These are phyloP conservation scores for Stegana nigrithorax DNA, from an alignment of 2,888 invertebrate genomes.

Conservation along the genomic window DNA sequence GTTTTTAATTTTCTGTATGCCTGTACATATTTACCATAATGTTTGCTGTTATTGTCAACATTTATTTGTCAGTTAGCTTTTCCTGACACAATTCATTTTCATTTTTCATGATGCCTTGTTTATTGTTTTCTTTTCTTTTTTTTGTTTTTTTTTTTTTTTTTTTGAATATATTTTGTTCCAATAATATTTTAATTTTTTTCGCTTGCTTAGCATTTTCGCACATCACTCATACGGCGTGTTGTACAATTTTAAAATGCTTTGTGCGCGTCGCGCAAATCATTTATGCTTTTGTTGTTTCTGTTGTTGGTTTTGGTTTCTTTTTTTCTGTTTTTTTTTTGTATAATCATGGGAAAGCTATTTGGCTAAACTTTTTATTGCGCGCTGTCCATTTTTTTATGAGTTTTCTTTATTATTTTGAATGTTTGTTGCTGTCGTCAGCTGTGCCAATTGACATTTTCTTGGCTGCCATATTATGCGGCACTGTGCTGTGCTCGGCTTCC, in stretches of 20 bases:
- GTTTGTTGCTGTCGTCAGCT: not conserved
- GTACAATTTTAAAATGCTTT: no score
- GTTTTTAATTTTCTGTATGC: no score
- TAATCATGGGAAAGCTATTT: no score
- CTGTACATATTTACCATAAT: no score
- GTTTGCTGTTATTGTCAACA: no score
- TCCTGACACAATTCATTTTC: not conserved
- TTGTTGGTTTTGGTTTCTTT: not conserved
- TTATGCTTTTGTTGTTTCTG: not conserved
- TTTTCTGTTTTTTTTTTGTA: not conserved
- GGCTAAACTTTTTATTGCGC: not conserved
- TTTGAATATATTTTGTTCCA: no score
- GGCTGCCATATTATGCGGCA: not conserved
- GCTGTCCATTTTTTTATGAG: not conserved
- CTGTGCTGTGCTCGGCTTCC: no score
- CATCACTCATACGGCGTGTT: not conserved
- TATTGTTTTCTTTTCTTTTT: no score
- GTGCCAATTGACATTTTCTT: not conserved
- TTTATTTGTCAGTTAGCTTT: not conserved
- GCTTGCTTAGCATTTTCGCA: not conserved
- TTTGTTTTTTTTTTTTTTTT: no score
- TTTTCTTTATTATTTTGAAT: not conserved
- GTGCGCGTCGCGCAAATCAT: not conserved
- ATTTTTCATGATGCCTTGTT: not conserved
- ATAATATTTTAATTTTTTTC: not conserved